Evolutionary conservation across 2,797 vertebrate species (phyloP), one percentile per base, ranked within the genome.

Genomic region (Siniperca undulata): DNA sequence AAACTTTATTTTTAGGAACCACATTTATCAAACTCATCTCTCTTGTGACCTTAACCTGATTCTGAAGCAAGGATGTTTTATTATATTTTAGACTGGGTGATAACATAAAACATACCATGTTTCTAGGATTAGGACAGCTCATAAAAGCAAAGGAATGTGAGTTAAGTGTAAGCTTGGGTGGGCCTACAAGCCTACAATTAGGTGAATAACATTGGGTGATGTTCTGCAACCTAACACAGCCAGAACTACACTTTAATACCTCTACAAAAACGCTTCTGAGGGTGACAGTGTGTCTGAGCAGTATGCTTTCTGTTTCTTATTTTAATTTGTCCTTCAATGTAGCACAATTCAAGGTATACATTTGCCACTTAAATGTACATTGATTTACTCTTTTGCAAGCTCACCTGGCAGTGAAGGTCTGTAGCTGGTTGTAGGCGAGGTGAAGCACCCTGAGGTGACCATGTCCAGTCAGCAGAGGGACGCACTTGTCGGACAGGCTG

Each of bases 371-470:
- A 2, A 62, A 36, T 55, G 1, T 17, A 65, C 12, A 78, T 0
- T 30, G 30, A 65, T 67, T 17, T 12, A 1, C 2, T 52, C 58
- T 22, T 78, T 40, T 8, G 20, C 22, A 0, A 44, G 30, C 38
- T 55, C 89, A 99, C 98, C 98, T 99, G 61, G 98, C 98, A 10
- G 98, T 97, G 87, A 99, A 99, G 90, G 96, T 97, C 87, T 98
- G 98, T 13, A 99, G 96, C 77, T 96, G 96, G 93, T 99, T 99
- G 91, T 96, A 99, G 86, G 98, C 97, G 86, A 99, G 95, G 92
- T 99, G 98, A 27, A 99, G 95, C 84, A 99, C 96, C 88, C 97
- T 96, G 85, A 99, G 96, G 88, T 92, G 97, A 3, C 95, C 92
- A 74, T 99, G 98, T 74, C 97, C 98, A 0, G 95, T 97, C 90